A percentile compares a stretch with the other conserved stretches of the same genome.
Conservation (phyloP, 2,888 invertebrate species). For the Zygothrica quintamaculata region DNA sequence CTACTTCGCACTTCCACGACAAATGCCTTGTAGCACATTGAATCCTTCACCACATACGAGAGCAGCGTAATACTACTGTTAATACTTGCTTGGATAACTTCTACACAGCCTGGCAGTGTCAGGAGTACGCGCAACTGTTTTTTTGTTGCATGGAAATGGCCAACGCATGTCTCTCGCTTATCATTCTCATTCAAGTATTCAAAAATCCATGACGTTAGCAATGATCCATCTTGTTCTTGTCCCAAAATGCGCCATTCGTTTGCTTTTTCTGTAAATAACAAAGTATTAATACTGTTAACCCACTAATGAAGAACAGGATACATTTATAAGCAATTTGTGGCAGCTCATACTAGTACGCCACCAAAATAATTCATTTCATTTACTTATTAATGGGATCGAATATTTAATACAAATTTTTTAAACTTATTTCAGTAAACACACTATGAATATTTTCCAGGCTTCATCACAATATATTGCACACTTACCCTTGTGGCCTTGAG, state of each 20-base stretch:
- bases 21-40: slow-evolving; percentile 87
- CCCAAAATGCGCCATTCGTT: slow-evolving; percentile 92
- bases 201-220: slow-evolving; percentile 89
- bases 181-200: slow-evolving; percentile 68
- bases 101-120: slow-evolving; percentile 86
- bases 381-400: too few species aligned
- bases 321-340: too few species aligned
- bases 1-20: slow-evolving; percentile 86
- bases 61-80: slow-evolving; percentile 89
- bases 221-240: slow-evolving; percentile 91
- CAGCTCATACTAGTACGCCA: too few species aligned
- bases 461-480: too few species aligned
- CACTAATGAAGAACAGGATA: too few species aligned
- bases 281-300: too few species aligned
- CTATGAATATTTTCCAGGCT: too few species aligned
- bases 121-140: slow-evolving; percentile 87
- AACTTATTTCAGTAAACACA: too few species aligned
- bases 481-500: slow-evolving; percentile 82
- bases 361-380: too few species aligned
- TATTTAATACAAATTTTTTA: too few species aligned
- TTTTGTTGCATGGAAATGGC: slow-evolving; percentile 87
- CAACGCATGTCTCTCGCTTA: slow-evolving; percentile 85
- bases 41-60: slow-evolving; percentile 88
- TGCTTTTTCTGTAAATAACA: slow-evolving; percentile 86
- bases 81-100: slow-evolving; percentile 92